Conservation (phyloP, 2,113 vertebrate species). For the Grallaria varia region DNA sequence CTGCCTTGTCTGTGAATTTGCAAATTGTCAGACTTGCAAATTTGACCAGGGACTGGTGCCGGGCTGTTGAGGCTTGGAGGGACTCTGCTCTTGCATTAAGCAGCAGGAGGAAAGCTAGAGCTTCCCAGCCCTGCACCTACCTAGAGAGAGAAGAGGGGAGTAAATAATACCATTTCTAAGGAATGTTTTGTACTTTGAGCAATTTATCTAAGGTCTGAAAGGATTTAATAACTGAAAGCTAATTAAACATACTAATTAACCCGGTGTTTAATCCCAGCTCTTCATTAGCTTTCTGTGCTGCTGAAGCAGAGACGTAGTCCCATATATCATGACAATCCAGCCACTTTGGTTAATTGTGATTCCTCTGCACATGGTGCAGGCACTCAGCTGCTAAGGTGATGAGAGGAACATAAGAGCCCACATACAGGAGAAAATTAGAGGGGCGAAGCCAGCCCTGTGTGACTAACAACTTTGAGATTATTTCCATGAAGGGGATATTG, state of each 20-base stretch:
- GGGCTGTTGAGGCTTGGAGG: neutral
- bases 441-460: neutral
- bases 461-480: slow-evolving; percentile 31
- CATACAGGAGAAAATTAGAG: slow-evolving; percentile 22
- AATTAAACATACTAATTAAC: slow-evolving; percentile 63
- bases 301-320: neutral
- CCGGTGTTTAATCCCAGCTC: slow-evolving; percentile 32
- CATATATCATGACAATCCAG: slow-evolving; percentile 31
- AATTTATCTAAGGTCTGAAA: slow-evolving; percentile 35
- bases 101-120: neutral
- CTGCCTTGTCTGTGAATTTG: neutral
- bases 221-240: slow-evolving; percentile 52
- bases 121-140: neutral
- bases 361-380: neutral
- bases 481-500: neutral
- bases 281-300: neutral
- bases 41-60: neutral
- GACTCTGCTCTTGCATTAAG: neutral
- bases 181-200: neutral
- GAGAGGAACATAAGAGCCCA: neutral
- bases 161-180: neutral
- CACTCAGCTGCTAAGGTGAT: neutral
- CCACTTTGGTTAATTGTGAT: slow-evolving; percentile 34
- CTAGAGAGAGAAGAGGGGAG: neutral
- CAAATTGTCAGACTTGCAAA: neutral